These are phyloP conservation scores for Micromussa lordhowensis DNA, from an alignment of 92 coral and sea anemone genomes.

Conservation along the genomic window DNA sequence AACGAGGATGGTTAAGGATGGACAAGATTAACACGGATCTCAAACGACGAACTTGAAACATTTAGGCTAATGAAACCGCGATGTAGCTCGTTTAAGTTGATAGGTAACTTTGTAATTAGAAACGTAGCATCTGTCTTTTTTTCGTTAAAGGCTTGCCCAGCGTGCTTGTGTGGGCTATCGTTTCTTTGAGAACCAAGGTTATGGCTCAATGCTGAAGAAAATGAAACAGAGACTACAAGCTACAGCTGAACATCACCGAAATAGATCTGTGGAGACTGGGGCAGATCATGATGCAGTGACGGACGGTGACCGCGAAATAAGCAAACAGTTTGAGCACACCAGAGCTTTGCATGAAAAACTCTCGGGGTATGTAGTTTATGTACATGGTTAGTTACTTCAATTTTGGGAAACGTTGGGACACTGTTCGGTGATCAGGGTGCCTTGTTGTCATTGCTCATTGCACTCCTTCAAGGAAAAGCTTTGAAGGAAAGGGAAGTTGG, in stretches of 20 bases:
- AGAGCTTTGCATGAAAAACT: constrained; percentile 82
- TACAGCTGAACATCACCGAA: constrained; percentile 87
- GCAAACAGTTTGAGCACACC: constrained; percentile 85
- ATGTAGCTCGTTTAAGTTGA: no score
- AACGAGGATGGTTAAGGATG: no score
- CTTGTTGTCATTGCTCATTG: not conserved
- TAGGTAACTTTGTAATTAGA: not conserved
- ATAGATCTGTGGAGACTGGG: constrained; percentile 69
- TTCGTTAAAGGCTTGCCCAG: constrained; percentile 60
- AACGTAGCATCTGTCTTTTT: not conserved
- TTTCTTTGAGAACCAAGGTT: constrained; percentile 84
- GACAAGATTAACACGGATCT: no score
- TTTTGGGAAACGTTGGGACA: not conserved
- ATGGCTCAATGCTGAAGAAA: constrained; percentile 84
- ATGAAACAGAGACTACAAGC: constrained; percentile 91
- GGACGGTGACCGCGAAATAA: constrained; percentile 75
- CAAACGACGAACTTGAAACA: no score
- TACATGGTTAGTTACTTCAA: no score
- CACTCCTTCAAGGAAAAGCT: no score
- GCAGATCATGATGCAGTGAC: constrained; percentile 77
- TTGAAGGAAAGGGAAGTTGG: not conserved
- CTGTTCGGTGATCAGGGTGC: not conserved
- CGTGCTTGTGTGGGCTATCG: constrained; percentile 93
- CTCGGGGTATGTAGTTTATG: constrained; percentile 62
- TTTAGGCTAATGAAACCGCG: no score